phyloP scores from a whole-genome alignment of 2,888 invertebrate genomes.

The Dasysyrphus tricinctus region DNA sequence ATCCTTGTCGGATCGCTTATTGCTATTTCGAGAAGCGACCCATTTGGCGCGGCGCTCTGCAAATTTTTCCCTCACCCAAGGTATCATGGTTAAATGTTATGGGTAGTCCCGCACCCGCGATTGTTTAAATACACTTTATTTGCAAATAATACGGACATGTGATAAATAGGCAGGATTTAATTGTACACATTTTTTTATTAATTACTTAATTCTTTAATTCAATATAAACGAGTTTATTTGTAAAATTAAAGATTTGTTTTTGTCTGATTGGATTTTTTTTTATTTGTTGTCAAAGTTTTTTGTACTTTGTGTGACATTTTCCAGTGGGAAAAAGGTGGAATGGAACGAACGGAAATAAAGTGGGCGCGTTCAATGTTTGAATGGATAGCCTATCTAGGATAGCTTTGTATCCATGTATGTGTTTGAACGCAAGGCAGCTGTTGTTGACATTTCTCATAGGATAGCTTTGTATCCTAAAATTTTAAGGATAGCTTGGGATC shows the following conservation, averaged over 20 bases:
- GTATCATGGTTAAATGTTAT: constrained; percentile 79
- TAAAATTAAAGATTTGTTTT: not conserved
- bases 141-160: not conserved
- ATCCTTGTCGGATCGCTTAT: constrained; percentile 76
- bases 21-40: constrained; percentile 79
- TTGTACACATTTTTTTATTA: not conserved
- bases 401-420: too few species aligned
- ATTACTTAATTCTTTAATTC: not conserved
- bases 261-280: not conserved
- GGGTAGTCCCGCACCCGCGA: too few species aligned
- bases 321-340: not conserved
- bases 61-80: constrained; percentile 83
- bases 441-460: too few species aligned
- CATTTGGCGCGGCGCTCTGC: constrained; percentile 82
- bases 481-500: too few species aligned
- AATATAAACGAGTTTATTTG: not conserved
- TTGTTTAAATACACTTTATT: not conserved
- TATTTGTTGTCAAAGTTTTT: constrained; percentile 7
- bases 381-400: too few species aligned
- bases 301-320: not conserved
- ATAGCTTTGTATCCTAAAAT: too few species aligned
- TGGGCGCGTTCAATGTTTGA: too few species aligned
- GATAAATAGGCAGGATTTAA: not conserved
- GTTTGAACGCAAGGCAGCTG: too few species aligned
- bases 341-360: not conserved